Percentiles rank a stretch among this genome's conserved stretches.
These are phyloP conservation scores for Ophraella communa DNA, from an alignment of 2,888 invertebrate species.

Conservation along the genomic window DNA sequence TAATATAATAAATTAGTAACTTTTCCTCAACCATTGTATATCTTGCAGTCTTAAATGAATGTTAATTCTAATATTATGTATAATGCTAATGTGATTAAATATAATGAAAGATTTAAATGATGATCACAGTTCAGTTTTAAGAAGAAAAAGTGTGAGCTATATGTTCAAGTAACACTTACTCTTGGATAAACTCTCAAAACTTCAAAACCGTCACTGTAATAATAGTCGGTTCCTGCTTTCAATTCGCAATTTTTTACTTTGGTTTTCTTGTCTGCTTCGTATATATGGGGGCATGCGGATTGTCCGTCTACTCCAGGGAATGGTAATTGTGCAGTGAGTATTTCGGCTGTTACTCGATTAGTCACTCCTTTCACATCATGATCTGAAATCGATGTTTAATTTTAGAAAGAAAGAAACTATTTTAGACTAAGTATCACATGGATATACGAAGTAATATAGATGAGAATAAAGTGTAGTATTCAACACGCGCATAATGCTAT, in stretches of 20 bases:
- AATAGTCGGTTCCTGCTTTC: slow-evolving; percentile 70
- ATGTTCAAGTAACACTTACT: slow-evolving; percentile 54
- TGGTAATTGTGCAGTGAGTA: slow-evolving; percentile 71
- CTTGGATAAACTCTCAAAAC: slow-evolving; percentile 64
- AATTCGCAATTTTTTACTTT: slow-evolving; percentile 71
- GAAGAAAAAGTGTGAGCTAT: neutral
- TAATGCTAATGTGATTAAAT: neutral
- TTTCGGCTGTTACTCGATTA: slow-evolving; percentile 69
- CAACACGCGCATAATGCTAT: no score
- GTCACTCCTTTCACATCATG: slow-evolving; percentile 53
- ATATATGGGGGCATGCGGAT: slow-evolving; percentile 72
- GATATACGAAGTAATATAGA: no score
- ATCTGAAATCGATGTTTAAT: slow-evolving; percentile 34
- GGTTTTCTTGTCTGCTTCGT: slow-evolving; percentile 64
- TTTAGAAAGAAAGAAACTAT: no score
- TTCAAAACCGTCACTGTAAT: slow-evolving; percentile 71
- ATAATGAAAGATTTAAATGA: neutral
- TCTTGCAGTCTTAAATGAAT: no score
- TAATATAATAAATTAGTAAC: no score
- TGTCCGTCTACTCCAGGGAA: slow-evolving; percentile 79
- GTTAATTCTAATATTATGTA: no score
- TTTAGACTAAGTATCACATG: no score
- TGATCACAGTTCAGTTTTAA: neutral
- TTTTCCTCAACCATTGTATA: no score
- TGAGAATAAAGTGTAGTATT: no score